Percentiles rank a stretch among this genome's conserved stretches.
Conservation (phyloP, 1,140 invertebrate genomes). For the Portunus trituberculatus region DNA sequence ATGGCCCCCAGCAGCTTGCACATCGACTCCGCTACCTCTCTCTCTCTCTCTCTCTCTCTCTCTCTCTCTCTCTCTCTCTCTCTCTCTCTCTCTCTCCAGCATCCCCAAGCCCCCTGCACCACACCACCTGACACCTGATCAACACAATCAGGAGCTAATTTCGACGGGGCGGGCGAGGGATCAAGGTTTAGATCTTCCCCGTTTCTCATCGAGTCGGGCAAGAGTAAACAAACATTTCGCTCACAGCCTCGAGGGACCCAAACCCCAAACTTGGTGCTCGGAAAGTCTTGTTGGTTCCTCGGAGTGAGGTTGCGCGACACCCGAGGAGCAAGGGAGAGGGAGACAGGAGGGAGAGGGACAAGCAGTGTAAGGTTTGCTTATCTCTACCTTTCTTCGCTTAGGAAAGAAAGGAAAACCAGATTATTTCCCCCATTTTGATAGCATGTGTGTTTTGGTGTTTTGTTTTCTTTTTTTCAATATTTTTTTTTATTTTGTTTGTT, state of each 20-base stretch:
- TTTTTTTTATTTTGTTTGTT: too few relatives aligned
- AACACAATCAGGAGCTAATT: slow-evolving; percentile 40
- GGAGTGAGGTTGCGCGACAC: neutral
- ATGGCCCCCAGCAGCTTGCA: neutral
- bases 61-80: slow-evolving; percentile 30
- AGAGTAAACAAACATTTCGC: slow-evolving; percentile 54
- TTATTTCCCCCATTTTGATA: too few relatives aligned
- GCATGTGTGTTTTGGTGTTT: too few relatives aligned
- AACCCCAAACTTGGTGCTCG: neutral
- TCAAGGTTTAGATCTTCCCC: slow-evolving; percentile 29
- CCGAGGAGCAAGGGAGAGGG: neutral
- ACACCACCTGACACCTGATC: slow-evolving; percentile 7
- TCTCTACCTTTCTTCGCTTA: neutral
- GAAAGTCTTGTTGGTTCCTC: slow-evolving; percentile 6
- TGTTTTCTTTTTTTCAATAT: too few relatives aligned
- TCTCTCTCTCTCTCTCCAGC: neutral
- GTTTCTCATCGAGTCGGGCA: slow-evolving; percentile 27
- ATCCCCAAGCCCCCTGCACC: neutral
- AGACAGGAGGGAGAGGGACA: too few relatives aligned
- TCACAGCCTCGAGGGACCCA: neutral
- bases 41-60: slow-evolving; percentile 16
- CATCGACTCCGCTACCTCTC: neutral
- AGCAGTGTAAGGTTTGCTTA: too few relatives aligned
- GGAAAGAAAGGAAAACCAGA: neutral
- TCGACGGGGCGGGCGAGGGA: neutral